These are phyloP conservation scores for Ostrea denselamellosa DNA, from an alignment of 1,140 invertebrate genomes.

Conservation along the genomic window DNA sequence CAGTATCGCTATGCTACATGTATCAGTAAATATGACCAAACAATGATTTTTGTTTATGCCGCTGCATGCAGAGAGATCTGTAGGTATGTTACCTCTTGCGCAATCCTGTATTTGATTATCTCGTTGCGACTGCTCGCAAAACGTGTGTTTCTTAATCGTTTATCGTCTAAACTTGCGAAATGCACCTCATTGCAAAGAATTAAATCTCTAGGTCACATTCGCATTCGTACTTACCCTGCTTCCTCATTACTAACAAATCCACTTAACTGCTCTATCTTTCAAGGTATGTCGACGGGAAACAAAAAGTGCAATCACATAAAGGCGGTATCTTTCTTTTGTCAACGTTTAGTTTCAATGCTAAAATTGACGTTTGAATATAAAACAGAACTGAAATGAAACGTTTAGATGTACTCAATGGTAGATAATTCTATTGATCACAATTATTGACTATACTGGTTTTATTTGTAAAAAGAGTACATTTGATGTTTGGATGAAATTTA, in stretches of 20 bases:
- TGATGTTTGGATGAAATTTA: neutral
- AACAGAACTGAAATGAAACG: neutral
- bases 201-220: neutral
- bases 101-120: no score
- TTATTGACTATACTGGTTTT: neutral
- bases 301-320: constrained; percentile 8
- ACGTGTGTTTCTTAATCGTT: no score
- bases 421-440: neutral
- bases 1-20: no score
- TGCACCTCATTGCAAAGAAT: no score
- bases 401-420: neutral
- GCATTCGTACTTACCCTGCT: neutral
- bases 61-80: no score
- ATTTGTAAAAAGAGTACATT: neutral
- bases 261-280: neutral
- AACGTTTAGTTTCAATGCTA: neutral
- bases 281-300: neutral
- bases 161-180: no score
- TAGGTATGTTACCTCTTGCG: no score
- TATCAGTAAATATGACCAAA: no score
- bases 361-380: neutral
- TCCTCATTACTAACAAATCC: neutral
- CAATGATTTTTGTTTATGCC: no score
- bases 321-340: neutral
- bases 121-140: no score